Percentiles rank a stretch among this genome's conserved stretches.
Conservation (phyloP, 2,113 vertebrate genomes). For the Sciurus niger region DNA sequence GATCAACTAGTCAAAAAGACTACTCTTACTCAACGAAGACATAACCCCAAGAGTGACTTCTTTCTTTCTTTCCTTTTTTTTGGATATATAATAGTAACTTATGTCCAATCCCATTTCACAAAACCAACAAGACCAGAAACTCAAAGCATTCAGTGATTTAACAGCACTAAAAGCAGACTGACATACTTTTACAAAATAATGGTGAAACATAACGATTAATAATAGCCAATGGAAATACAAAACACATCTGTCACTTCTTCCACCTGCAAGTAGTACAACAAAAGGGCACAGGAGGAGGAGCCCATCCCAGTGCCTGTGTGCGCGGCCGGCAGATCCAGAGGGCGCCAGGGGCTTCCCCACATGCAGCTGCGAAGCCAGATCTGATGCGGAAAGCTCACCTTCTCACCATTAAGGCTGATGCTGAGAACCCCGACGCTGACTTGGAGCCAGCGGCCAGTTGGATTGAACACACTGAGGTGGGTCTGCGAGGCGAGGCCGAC, state of each 20-base stretch:
- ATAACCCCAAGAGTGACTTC: background rate
- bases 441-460: constrained; percentile 96
- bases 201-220: background rate
- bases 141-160: background rate
- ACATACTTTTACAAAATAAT: constrained; percentile 11
- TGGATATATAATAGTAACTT: constrained; percentile 41
- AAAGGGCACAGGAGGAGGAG: background rate
- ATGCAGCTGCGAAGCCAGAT: no score
- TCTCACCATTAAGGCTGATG: constrained; percentile 93
- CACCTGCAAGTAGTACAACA: background rate
- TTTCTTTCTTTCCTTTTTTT: background rate
- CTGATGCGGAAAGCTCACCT: constrained; percentile 82
- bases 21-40: constrained; percentile 6
- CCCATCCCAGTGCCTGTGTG: background rate
- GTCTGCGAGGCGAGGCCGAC: constrained; percentile 97
- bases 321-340: background rate
- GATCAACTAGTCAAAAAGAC: constrained; percentile 19
- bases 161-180: background rate
- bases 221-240: background rate
- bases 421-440: constrained; percentile 92
- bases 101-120: constrained; percentile 39
- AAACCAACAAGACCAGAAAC: constrained; percentile 57
- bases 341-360: no score
- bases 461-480: constrained; percentile 94
- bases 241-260: background rate